A percentile compares a stretch with the other conserved stretches of the same genome.
phyloP scores from a whole-genome alignment of 2,888 invertebrate genomes.

The Polydrusus cervinus region DNA sequence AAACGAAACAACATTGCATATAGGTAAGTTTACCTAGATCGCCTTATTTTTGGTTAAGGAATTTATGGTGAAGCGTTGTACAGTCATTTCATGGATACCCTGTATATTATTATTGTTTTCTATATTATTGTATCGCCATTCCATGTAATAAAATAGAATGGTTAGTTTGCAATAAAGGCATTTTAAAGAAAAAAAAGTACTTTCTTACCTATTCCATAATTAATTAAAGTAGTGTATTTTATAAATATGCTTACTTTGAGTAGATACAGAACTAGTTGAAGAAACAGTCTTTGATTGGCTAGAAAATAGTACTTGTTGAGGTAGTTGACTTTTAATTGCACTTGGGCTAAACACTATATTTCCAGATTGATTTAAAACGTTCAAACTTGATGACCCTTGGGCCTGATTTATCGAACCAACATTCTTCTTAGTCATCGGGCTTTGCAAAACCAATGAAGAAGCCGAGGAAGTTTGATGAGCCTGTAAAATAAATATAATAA shows the following conservation, averaged over 20 bases:
- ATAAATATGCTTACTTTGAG: conserved; percentile 54
- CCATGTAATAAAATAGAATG: no score
- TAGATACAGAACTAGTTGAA: conserved; percentile 35
- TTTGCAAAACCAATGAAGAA: conserved; percentile 48
- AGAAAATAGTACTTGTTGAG: conserved; percentile 66
- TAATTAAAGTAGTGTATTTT: neutral
- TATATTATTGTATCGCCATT: no score
- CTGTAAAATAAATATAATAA: conserved; percentile 14
- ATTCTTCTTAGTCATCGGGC: conserved; percentile 41
- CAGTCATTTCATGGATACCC: no score
- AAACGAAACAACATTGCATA: no score
- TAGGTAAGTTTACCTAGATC: no score
- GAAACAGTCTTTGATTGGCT: conserved; percentile 27
- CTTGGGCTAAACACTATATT: conserved; percentile 68
- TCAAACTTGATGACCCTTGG: conserved; percentile 57
- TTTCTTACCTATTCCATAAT: no score
- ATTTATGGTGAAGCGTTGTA: no score
- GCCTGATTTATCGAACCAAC: conserved; percentile 23
- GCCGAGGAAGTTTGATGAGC: conserved; percentile 40
- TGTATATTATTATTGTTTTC: no score
- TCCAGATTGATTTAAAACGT: conserved; percentile 64
- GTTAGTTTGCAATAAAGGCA: no score
- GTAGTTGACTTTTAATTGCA: conserved; percentile 66
- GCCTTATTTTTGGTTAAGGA: no score
- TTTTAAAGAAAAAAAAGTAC: no score